Evolutionary conservation across 2,888 invertebrate genomes (phyloP).

Genomic region (Azorinus chamasolen): DNA sequence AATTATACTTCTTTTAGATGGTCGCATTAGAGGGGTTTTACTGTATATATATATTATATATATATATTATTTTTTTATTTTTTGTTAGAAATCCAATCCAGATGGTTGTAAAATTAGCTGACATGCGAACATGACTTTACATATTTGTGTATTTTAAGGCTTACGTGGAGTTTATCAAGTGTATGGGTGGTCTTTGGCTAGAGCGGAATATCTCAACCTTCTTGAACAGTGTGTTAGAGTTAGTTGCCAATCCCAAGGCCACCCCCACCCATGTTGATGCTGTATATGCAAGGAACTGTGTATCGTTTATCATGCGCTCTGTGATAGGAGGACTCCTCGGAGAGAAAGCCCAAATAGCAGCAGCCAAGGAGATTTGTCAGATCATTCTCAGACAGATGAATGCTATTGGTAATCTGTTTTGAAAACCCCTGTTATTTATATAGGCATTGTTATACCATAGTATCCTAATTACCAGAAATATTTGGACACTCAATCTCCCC

Average conservation of each 20-base stretch:
- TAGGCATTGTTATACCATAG: too few relatives aligned
- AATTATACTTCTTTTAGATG: too few relatives aligned
- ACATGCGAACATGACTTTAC: too few relatives aligned
- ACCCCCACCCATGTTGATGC: constrained; percentile 99
- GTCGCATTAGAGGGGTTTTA: too few relatives aligned
- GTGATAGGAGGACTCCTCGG: constrained; percentile 97
- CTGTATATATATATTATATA: too few relatives aligned
- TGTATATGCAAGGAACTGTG: constrained; percentile 98
- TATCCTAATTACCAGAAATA: too few relatives aligned
- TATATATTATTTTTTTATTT: too few relatives aligned
- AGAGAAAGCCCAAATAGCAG: constrained; percentile 97
- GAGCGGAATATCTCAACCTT: constrained; percentile 96
- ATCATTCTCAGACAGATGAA: constrained; percentile 98
- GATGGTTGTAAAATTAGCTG: too few relatives aligned
- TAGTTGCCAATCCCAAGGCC: constrained; percentile 97
- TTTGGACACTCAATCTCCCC: too few relatives aligned
- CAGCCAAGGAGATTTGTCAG: constrained; percentile 96
- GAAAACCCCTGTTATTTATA: too few relatives aligned
- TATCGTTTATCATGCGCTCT: constrained; percentile 96
- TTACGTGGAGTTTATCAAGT: constrained; percentile 97
- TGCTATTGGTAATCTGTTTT: constrained; percentile 84
- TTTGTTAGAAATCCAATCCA: too few relatives aligned
- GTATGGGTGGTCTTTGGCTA: constrained; percentile 97
- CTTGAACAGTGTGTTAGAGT: constrained; percentile 95
- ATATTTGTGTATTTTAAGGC: constrained; percentile 89